Percentiles rank a stretch among this genome's conserved stretches.
Conservation (phyloP, 1,140 invertebrate genomes). For the Ridgeia piscesae region DNA sequence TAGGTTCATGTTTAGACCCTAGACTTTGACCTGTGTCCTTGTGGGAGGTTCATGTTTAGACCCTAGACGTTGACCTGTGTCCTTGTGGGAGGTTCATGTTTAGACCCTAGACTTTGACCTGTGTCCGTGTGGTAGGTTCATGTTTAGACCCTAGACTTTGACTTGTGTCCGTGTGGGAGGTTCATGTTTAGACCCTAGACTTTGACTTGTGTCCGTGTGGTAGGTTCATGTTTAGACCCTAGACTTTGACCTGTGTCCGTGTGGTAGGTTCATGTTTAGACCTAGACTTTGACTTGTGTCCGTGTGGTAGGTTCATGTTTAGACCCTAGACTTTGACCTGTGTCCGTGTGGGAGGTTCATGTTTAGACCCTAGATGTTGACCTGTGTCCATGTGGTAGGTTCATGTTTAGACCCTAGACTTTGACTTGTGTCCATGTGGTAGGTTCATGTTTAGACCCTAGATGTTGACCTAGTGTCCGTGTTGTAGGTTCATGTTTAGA, state of each 20-base stretch:
- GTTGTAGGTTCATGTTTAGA: constrained; percentile 38
- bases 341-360: constrained; percentile 51
- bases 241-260: too few species aligned
- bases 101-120: constrained; percentile 48
- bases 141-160: constrained; percentile 42
- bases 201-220: constrained; percentile 54
- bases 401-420: constrained; percentile 34
- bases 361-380: constrained; percentile 55
- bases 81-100: constrained; percentile 39
- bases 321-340: constrained; percentile 48
- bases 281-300: constrained; percentile 52
- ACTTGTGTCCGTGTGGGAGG: constrained; percentile 51
- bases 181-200: constrained; percentile 31
- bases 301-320: constrained; percentile 39
- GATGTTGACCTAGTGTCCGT: too few species aligned
- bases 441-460: constrained; percentile 26
- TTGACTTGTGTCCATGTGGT: constrained; percentile 52
- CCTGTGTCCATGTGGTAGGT: constrained; percentile 49
- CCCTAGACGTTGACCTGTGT: too few species aligned
- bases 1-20: constrained; percentile 32
- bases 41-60: constrained; percentile 20
- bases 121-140: constrained; percentile 46
- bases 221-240: constrained; percentile 26
- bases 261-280: constrained; percentile 38
- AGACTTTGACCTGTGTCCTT: constrained; percentile 55